Base-by-base conservation (phyloP, 2,888 invertebrate genomes). In the Drosophila macrospina region DNA sequence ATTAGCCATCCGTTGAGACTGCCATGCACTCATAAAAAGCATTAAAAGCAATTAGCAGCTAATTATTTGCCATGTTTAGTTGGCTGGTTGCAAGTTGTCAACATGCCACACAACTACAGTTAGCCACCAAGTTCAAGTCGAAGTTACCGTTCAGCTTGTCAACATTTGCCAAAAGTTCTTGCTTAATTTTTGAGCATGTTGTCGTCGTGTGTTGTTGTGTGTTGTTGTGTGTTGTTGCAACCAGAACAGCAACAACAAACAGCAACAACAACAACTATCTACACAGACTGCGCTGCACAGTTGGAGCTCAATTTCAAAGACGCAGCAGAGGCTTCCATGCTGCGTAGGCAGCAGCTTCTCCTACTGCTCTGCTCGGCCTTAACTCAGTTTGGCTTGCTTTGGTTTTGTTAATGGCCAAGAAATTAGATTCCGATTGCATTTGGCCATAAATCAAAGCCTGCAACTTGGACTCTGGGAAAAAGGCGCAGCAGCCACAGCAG, bases 341-440 rank as follows among this genome's bases (percentile, higher is more conserved):
- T 76, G 81, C 87, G 87, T 86, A 83, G 82, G 82, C 85, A 68
- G 66, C 51, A 59, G 16, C 34, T 30, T n/a, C 66, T 42, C 36
- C 48, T 36, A 13, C 60, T n/a, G 39, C 62, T 47, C 50, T 44
- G 30, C 47, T 54, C 47, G 20, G 39, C 62, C 62, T 37, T 24
- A 20, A 44, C 51, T 66, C n/a, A 45, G 28, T 30, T 52, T 54
- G 57, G 48, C 69, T 69, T 65, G 66, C 68, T 79, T 76, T 60
- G 66, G 76, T 74, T 86, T 86, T 80, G 86, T 86, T 88, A 86
- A 88, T 86, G 84, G 80, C 73, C 72, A 88, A 80, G 83, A 86
- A 88, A 86, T 86, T 86, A 86, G 86, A 88, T 83, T 88, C 73
- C 75, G 73, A 85, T 86, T 85, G 80, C 71, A 78, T 81, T 76